Percentiles rank a stretch among this genome's conserved stretches.
Evolutionary conservation across 2,888 invertebrate species (phyloP).

Genomic region (Rosalia funebris): DNA sequence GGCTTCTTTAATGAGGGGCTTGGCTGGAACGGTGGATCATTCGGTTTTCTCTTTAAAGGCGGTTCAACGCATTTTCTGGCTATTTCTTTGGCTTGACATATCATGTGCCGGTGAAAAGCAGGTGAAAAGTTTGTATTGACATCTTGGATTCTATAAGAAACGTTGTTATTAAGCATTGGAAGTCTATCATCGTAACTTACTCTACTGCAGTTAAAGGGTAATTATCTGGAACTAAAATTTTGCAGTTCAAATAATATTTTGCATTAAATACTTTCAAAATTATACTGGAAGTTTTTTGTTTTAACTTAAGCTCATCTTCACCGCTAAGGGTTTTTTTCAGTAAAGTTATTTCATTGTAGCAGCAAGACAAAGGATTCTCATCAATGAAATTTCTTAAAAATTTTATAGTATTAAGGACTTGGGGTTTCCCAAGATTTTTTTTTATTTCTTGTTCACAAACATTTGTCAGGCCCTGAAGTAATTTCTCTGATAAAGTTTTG

Average conservation of each 20-base stretch:
- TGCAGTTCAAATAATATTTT: constrained; percentile 71
- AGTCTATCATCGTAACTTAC: constrained; percentile 58
- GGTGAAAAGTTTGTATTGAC: constrained; percentile 74
- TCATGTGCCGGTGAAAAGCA: constrained; percentile 70
- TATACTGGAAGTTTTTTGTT: constrained; percentile 73
- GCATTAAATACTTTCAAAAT: constrained; percentile 68
- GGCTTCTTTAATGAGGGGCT: constrained; percentile 72
- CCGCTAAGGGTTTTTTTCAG: constrained; percentile 67
- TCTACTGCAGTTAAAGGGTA: constrained; percentile 70
- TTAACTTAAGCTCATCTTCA: constrained; percentile 72
- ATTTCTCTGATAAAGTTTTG: constrained; percentile 72
- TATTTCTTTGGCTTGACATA: constrained; percentile 75
- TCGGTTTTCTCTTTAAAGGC: constrained; percentile 68
- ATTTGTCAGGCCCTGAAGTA: constrained; percentile 71
- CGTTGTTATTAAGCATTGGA: background rate
- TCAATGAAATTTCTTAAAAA: constrained; percentile 74
- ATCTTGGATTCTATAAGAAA: constrained; percentile 67
- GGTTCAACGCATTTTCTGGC: constrained; percentile 76
- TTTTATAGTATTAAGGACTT: constrained; percentile 69
- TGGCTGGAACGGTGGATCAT: constrained; percentile 70
- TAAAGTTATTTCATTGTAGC: constrained; percentile 75
- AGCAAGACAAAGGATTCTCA: constrained; percentile 77
- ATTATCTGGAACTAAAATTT: constrained; percentile 70
- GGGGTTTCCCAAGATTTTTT: constrained; percentile 70
- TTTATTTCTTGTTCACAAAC: constrained; percentile 72